A percentile compares a stretch with the other conserved stretches of the same genome.
phyloP scores from a whole-genome alignment of 64 coral and sea anemone genomes.

The Acropora yongei region DNA sequence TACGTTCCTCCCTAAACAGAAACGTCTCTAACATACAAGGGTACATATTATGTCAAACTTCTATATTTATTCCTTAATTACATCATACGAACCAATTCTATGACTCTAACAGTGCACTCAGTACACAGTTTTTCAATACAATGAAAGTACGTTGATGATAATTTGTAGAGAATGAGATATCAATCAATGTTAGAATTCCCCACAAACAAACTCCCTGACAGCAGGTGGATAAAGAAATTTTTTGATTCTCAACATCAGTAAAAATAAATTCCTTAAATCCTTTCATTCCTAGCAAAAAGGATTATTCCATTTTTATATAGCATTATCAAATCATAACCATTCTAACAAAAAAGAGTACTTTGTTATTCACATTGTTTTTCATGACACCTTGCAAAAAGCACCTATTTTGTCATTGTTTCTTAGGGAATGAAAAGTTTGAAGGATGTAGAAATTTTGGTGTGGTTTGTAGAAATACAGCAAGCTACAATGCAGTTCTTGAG shows the following conservation, averaged over 20 bases:
- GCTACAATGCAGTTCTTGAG: neutral
- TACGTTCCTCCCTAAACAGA: too few relatives aligned
- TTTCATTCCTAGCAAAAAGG: neutral
- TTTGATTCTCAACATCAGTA: slow-evolving; percentile 1
- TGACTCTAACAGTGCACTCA: slow-evolving; percentile 5
- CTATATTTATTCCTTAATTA: slow-evolving; percentile 32
- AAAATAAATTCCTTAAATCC: slow-evolving; percentile 18
- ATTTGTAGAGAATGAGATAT: neutral
- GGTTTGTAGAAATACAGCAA: neutral
- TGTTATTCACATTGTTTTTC: neutral
- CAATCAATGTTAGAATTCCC: slow-evolving; percentile 11
- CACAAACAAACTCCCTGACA: neutral
- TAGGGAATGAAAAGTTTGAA: neutral
- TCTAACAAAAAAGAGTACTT: neutral
- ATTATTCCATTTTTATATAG: neutral
- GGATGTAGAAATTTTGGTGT: neutral
- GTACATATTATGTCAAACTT: slow-evolving; percentile 9
- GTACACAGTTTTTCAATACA: neutral
- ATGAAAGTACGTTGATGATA: neutral
- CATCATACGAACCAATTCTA: slow-evolving; percentile 39
- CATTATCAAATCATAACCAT: neutral
- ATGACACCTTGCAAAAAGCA: neutral
- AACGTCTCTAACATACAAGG: too few relatives aligned
- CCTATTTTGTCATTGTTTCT: neutral
- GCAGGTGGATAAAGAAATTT: slow-evolving; percentile 12